A percentile compares a stretch with the other conserved stretches of the same genome.
Conservation (phyloP, 2,797 vertebrate genomes). For the Myoxocephalus aenaeus region DNA sequence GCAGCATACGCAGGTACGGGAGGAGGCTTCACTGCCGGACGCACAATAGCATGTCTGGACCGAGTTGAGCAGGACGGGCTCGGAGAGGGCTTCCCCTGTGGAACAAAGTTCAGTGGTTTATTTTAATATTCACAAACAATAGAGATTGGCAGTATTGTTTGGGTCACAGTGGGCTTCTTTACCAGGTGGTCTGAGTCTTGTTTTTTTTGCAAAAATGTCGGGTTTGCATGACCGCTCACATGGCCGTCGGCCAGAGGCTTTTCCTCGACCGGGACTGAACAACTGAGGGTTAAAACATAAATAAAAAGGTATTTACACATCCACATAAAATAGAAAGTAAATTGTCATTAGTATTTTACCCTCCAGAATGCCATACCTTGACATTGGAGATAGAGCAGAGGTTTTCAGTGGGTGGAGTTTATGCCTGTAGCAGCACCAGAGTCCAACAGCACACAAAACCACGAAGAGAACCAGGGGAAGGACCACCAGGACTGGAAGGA, state of each 20-base stretch:
- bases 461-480: conserved; percentile 67
- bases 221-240: conserved; percentile 78
- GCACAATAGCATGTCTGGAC: conserved; percentile 58
- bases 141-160: background rate
- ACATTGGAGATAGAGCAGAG: conserved; percentile 50
- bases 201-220: conserved; percentile 79
- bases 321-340: background rate
- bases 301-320: conserved; percentile 6
- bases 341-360: background rate
- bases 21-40: conserved; percentile 78
- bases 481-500: conserved; percentile 69
- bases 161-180: conserved; percentile 13
- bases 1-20: conserved; percentile 66
- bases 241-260: conserved; percentile 47
- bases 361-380: conserved; percentile 55
- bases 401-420: conserved; percentile 74
- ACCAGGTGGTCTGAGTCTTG: conserved; percentile 70
- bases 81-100: conserved; percentile 52
- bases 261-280: conserved; percentile 47
- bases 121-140: background rate
- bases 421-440: conserved; percentile 77
- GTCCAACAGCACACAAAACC: conserved; percentile 64
- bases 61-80: conserved; percentile 60
- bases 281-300: conserved; percentile 56
- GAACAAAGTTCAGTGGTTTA: background rate